Evolutionary conservation across 2,113 vertebrate genomes (phyloP).

Genomic region (Taurulus bubalis): DNA sequence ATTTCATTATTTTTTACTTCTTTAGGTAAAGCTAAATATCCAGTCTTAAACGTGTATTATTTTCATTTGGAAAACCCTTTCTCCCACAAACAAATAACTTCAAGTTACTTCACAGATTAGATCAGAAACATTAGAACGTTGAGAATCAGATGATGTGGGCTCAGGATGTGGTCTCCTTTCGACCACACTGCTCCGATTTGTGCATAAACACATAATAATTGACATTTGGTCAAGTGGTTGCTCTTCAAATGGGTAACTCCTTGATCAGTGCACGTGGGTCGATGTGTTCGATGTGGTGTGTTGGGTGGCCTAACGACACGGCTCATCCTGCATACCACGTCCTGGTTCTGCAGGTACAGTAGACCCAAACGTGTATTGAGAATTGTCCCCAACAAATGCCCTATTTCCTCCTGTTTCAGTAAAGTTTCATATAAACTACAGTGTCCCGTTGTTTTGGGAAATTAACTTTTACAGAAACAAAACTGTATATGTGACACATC

Average conservation of each 20-base stretch:
- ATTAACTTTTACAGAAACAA: background rate
- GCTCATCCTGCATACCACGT: too few species aligned
- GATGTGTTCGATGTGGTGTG: background rate
- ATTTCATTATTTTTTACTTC: background rate
- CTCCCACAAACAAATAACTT: too few species aligned
- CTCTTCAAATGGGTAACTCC: background rate
- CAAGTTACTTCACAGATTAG: too few species aligned
- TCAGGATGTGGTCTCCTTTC: background rate
- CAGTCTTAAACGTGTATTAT: background rate
- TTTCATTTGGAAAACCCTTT: too few species aligned
- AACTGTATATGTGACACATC: background rate
- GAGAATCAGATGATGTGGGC: too few species aligned
- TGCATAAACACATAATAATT: background rate
- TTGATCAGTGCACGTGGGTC: background rate
- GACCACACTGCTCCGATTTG: background rate
- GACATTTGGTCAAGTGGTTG: background rate
- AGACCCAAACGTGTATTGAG: background rate
- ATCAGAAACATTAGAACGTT: too few species aligned
- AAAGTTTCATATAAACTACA: too few species aligned
- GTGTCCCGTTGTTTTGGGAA: background rate
- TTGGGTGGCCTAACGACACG: background rate
- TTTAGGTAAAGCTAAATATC: background rate
- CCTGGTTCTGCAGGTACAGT: background rate
- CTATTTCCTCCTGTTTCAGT: background rate
- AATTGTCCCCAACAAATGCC: background rate